These are phyloP conservation scores for Hyperoplus immaculatus DNA, from an alignment of 2,797 vertebrate genomes.

Conservation along the genomic window DNA sequence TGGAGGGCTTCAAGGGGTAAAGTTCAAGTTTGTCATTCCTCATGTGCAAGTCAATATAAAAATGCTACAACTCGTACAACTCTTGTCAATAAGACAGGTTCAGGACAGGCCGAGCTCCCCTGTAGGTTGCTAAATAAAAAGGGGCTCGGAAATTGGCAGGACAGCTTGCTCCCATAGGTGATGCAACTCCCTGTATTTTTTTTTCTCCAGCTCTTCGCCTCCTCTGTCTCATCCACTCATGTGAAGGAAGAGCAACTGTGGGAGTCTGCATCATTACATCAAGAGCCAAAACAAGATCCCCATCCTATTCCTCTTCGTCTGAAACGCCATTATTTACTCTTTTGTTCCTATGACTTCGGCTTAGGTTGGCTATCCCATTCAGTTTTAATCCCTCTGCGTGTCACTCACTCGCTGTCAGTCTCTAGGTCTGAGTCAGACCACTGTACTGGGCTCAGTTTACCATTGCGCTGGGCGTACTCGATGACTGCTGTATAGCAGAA, in stretches of 20 bases:
- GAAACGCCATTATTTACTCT: slow-evolving; percentile 40
- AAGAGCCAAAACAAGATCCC: slow-evolving; percentile 50
- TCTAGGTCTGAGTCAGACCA: slow-evolving; percentile 91
- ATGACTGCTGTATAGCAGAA: slow-evolving; percentile 90
- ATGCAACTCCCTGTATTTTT: slow-evolving; percentile 58
- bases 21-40: slow-evolving; percentile 86
- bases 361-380: slow-evolving; percentile 45
- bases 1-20: slow-evolving; percentile 69
- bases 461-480: slow-evolving; percentile 88
- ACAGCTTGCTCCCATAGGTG: slow-evolving; percentile 65
- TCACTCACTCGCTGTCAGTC: slow-evolving; percentile 88
- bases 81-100: slow-evolving; percentile 74
- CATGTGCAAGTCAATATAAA: slow-evolving; percentile 88
- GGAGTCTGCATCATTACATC: slow-evolving; percentile 47
- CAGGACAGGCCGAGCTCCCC: slow-evolving; percentile 65
- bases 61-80: slow-evolving; percentile 87
- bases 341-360: slow-evolving; percentile 50
- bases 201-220: slow-evolving; percentile 45
- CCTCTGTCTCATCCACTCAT: slow-evolving; percentile 48
- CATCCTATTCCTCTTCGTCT: slow-evolving; percentile 63
- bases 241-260: slow-evolving; percentile 56
- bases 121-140: slow-evolving; percentile 73
- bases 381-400: background rate
- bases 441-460: slow-evolving; percentile 86
- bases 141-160: slow-evolving; percentile 81